Evolutionary conservation across 2,113 vertebrate genomes (phyloP), one percentile per base, ranked within the genome.

Genomic region (Nanorana parkeri): DNA sequence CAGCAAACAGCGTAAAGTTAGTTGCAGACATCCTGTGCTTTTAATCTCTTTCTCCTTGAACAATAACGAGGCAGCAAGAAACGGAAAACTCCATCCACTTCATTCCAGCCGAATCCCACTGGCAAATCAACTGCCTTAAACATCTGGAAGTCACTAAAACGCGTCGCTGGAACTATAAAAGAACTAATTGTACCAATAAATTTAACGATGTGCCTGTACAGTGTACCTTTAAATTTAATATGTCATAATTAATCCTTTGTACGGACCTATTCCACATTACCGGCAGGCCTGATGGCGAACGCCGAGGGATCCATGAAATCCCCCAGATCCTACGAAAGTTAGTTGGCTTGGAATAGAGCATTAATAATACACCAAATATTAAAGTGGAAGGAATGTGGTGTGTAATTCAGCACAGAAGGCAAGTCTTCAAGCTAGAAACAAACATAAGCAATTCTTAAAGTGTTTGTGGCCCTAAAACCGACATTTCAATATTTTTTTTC

Each of bases 141-240:
- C 78, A 81, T 81, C 68, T 81, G 78, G 68, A 81, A 63, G 64
- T 81, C 68, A 64, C 54, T 81, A 64, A 81, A 81, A 81, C 17
- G 23, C 58, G 19, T 64, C 69, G 6, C 55, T 26, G 51, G 41
- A 71, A 81, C 68, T 4, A 73, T 81, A 72, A 81, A 81, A 81
- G 56, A 73, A 54, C 51, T 81, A 64, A 73, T 81, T 71, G 78
- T 81, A 32, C 32, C 68, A 64, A 73, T 81, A 81, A 81, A 81
- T 72, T 24, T 64, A 65, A 81, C 72, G 68, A 61, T 52, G 58
- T 29, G 10, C 56, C 58, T 47, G 47, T 80, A 63, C 36, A 79
- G n/a, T 58, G 29, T 79, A 68, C 77, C 77, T 79, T 79, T 79
- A 68, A 68, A 79, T 68, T 79, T 69, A 58, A 58, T 79, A 60